Base-by-base conservation (phyloP, 2,888 invertebrate species). In the Cancer borealis region DNA sequence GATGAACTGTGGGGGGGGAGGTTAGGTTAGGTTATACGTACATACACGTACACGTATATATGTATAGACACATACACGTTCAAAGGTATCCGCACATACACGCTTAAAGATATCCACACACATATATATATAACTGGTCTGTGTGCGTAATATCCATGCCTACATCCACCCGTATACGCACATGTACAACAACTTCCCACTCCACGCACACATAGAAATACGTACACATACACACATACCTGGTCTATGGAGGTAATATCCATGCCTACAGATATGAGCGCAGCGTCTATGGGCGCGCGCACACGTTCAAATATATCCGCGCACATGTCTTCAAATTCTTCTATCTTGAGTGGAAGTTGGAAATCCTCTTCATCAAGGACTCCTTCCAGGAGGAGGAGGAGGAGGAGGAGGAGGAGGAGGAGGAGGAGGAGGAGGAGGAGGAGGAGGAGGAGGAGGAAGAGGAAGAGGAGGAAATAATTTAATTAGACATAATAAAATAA, bases 281-380 rank as follows among this genome's bases (percentile, higher is more conserved):
- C 99, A 96, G 98, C 98, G 95, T 98, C 97, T 2, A 99, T 97
- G 0, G 99, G 99, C 95, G 97, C 97, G 0, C 97, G 97, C 0
- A 99, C 98, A 90, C 97, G 96, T 0, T 98, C 97, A 96, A 98
- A 98, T 93, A 99, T 96, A 97, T 99, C 99, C 0, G 97, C 96
- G 96, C 98, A 98, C 60, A 99, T 96, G 95, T 97, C 97, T 96
- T 99, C 99, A 94, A 99, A 97, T 96, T 98, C 98, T 4, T 98
- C 98, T 60, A 99, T 97, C 0, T 98, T 98, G 6, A 98, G 98
- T 96, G 97, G 97, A 60, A 98, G 96, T 96, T 98, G 98, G 96
- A 99, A 99, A 97, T 99, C 99, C 96, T 98, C 97, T 96, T 99
- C 99, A 96, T 99, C 99, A 92, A 99, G 96, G 93, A 99, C 97